phyloP scores from a whole-genome alignment of 92 coral and sea anemone species.

The Metridium senile region DNA sequence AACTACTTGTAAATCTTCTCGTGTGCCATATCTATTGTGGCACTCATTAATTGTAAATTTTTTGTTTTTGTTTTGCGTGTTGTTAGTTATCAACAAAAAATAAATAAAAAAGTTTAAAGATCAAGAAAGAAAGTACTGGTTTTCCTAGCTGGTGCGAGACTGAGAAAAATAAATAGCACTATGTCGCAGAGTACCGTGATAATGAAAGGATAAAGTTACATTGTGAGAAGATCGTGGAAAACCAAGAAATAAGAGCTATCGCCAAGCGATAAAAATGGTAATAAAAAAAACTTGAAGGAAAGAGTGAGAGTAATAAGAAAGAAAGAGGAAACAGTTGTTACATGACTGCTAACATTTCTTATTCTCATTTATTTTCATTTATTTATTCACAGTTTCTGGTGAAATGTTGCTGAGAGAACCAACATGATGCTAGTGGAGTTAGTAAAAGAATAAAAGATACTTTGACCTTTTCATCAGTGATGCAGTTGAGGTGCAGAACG shows the following conservation, averaged over 20 bases:
- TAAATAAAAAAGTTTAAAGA: constrained; percentile 41
- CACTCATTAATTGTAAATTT: too few relatives aligned
- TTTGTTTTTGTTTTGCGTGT: too few relatives aligned
- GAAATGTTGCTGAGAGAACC: constrained; percentile 15
- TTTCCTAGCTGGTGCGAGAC: constrained; percentile 38
- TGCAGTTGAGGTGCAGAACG: constrained; percentile 33
- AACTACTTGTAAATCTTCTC: too few relatives aligned
- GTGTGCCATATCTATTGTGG: too few relatives aligned
- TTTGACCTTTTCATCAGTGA: constrained; percentile 38
- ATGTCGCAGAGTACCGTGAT: constrained; percentile 26
- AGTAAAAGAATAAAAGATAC: constrained; percentile 37
- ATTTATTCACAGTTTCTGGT: constrained; percentile 19
- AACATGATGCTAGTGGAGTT: constrained; percentile 53
- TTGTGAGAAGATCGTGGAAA: constrained; percentile 9
- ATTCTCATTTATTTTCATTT: too few relatives aligned
- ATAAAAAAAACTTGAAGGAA: neutral
- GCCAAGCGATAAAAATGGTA: constrained; percentile 52
- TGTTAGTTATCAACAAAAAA: too few relatives aligned
- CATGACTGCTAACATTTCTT: too few relatives aligned
- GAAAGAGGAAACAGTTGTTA: too few relatives aligned
- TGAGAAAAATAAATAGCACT: constrained; percentile 41
- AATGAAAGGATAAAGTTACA: constrained; percentile 46
- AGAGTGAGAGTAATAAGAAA: neutral
- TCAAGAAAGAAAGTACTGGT: constrained; percentile 55
- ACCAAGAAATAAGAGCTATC: constrained; percentile 46